A percentile compares a stretch with the other conserved stretches of the same genome.
phyloP scores from a whole-genome alignment of 1,140 invertebrate species.

The Stenopsyche tienmushanensis region DNA sequence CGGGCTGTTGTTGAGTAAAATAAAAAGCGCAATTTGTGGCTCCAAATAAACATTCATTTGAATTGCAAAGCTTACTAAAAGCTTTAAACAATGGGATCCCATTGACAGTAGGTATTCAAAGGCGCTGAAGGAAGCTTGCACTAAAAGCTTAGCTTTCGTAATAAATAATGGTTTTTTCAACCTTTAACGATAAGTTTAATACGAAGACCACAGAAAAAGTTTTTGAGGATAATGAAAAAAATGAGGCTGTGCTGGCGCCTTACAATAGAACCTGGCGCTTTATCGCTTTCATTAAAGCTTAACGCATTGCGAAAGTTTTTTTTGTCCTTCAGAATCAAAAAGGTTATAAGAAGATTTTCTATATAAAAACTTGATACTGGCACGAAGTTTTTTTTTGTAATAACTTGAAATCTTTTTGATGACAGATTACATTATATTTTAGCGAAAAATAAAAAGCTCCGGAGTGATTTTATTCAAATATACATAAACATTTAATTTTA shows the following conservation, averaged over 20 bases:
- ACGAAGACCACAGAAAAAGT: slow-evolving; percentile 3
- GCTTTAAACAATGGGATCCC: too few species aligned
- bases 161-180: slow-evolving; percentile 7
- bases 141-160: neutral
- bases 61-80: too few species aligned
- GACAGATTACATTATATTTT: too few species aligned
- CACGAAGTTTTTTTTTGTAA: too few species aligned
- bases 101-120: too few species aligned
- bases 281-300: slow-evolving; percentile 12
- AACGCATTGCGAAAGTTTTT: neutral
- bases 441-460: too few species aligned
- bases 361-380: neutral
- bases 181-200: slow-evolving; percentile 8
- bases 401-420: too few species aligned
- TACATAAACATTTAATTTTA: too few species aligned
- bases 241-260: neutral
- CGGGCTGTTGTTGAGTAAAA: too few species aligned
- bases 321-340: neutral
- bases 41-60: too few species aligned
- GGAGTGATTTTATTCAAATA: too few species aligned
- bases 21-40: too few species aligned
- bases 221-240: slow-evolving; percentile 1
- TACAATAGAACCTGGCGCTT: neutral
- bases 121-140: neutral
- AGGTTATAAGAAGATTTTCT: neutral